Conservation (phyloP, 2,888 invertebrate genomes). For the Teleogryllus oceanicus region DNA sequence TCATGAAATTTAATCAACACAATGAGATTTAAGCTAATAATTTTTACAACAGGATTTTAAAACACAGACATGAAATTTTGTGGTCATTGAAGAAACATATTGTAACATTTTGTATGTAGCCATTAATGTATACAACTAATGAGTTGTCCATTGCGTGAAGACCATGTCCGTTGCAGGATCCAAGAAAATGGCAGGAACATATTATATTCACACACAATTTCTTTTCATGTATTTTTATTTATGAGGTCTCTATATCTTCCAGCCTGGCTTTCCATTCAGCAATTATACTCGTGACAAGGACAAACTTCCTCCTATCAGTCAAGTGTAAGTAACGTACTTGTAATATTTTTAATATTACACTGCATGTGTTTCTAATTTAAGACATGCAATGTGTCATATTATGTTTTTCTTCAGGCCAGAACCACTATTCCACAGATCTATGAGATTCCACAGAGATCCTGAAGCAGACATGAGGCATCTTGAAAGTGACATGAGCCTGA, state of each 20-base stretch:
- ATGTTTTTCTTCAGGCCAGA: conserved; percentile 31
- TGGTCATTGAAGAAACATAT: no score
- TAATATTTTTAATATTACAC: neutral
- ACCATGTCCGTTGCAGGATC: no score
- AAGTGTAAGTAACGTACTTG: conserved; percentile 28
- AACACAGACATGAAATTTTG: no score
- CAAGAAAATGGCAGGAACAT: no score
- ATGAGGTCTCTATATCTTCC: conserved; percentile 23
- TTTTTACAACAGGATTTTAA: no score
- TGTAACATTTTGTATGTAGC: no score
- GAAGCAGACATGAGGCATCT: conserved; percentile 20
- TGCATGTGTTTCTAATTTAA: neutral
- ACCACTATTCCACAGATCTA: conserved; percentile 34
- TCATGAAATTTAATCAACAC: no score
- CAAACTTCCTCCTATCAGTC: conserved; percentile 59
- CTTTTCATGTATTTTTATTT: neutral
- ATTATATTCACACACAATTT: no score
- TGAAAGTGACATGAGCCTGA: conserved; percentile 34
- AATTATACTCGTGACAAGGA: conserved; percentile 41
- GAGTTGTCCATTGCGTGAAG: no score
- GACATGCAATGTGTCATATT: neutral
- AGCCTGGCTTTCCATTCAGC: conserved; percentile 30
- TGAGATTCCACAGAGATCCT: conserved; percentile 27
- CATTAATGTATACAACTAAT: no score
- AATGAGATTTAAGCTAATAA: no score